These are phyloP conservation scores for Tachina grossa DNA, from an alignment of 2,888 invertebrate genomes.

Conservation along the genomic window DNA sequence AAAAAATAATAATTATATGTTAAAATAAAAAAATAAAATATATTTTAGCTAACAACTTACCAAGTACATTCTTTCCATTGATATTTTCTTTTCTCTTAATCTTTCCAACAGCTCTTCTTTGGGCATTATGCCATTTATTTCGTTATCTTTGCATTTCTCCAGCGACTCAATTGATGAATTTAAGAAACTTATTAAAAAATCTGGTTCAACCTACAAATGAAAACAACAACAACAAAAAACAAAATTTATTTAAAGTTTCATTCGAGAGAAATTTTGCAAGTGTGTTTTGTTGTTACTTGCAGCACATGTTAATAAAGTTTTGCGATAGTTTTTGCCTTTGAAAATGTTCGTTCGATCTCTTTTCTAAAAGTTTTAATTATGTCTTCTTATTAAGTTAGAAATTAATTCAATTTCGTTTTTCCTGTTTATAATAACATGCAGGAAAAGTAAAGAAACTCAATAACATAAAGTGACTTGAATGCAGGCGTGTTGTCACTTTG, in stretches of 20 bases:
- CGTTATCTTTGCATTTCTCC: slow-evolving; percentile 83
- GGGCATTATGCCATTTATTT: slow-evolving; percentile 82
- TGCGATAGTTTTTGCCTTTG: slow-evolving; percentile 17
- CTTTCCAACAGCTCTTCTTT: slow-evolving; percentile 86
- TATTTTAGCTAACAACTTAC: slow-evolving; percentile 72
- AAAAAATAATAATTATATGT: background rate
- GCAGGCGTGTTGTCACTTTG: background rate
- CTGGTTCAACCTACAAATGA: slow-evolving; percentile 86
- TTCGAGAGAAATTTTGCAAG: background rate
- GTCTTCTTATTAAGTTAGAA: slow-evolving; percentile 39
- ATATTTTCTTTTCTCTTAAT: slow-evolving; percentile 86
- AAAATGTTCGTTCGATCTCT: background rate
- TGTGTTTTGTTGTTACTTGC: background rate
- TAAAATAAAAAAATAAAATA: background rate
- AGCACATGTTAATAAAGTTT: background rate
- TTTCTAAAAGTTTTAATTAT: slow-evolving; percentile 30
- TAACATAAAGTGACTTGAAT: slow-evolving; percentile 13
- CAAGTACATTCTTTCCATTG: slow-evolving; percentile 81
- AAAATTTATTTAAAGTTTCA: slow-evolving; percentile 6
- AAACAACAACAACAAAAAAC: background rate
- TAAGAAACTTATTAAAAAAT: slow-evolving; percentile 88
- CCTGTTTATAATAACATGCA: slow-evolving; percentile 59
- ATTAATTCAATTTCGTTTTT: slow-evolving; percentile 65
- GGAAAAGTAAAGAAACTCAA: slow-evolving; percentile 13
- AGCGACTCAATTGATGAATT: slow-evolving; percentile 87